Evolutionary conservation across 2,888 invertebrate species (phyloP), one percentile per base, ranked within the genome.

Genomic region (Trachelus tabidus): DNA sequence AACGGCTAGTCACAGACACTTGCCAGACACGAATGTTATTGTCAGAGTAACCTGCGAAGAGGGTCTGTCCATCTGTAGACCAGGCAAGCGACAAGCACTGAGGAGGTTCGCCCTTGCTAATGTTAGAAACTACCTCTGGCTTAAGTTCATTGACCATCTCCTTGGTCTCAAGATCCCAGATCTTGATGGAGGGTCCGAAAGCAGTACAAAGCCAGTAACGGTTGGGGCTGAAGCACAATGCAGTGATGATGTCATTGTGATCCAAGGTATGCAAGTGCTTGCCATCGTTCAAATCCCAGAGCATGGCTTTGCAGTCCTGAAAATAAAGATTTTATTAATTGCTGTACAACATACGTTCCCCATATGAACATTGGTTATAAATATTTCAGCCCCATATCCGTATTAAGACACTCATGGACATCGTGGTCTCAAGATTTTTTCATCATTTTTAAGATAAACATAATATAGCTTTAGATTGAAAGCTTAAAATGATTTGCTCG

Each of bases 181-280:
- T 99, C 93, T 98, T 99, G 92, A 99, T 99, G 87, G 97, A 96
- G 83, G 98, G 97, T 87, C 99, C 99, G 89, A 97, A 99, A 34
- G 99, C 99, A 90, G 99, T 99, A 92, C 99, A 99, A 84, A 99
- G 94, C 99, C 99, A 99, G 91, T 99, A 99, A 91, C 99, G 96
- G 94, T 99, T 99, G 82, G 99, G 99, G 83, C 98, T 98, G 96
- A 99, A 99, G 95, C 98, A 98, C 88, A 99, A 93, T 9, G 99
- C 97, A 88, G 98, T 99, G 93, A 99, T 99, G 92, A 97, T 97
- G 91, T 99, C 99, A 92, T 98, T 98, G 92, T 99, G 99, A 91
- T 99, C 98, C 89, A 99, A 93, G 23, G 99, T 99, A 94, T 99
- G 99, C 91, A 99, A 94, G 92, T 99, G 99, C 93, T 99, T 99